These are phyloP conservation scores for Marronus borbonicus DNA, from an alignment of 2,888 invertebrate genomes.

Conservation along the genomic window DNA sequence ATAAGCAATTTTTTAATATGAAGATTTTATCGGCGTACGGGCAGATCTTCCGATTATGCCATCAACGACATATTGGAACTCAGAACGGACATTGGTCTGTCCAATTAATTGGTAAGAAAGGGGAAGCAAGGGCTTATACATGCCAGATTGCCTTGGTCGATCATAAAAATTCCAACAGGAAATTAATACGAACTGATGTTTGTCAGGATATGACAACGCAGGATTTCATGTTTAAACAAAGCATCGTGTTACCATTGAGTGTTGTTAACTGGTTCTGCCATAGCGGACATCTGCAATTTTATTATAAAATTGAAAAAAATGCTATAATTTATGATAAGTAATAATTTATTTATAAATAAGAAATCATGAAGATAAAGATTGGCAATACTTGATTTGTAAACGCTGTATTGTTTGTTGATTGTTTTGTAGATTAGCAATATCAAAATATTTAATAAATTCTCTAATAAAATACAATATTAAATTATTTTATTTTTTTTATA, in stretches of 20 bases:
- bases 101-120: constrained; percentile 60
- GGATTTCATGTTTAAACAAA: constrained; percentile 62
- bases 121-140: constrained; percentile 59
- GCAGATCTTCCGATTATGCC: constrained; percentile 61
- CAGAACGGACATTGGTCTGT: constrained; percentile 63
- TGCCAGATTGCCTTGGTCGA: constrained; percentile 63
- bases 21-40: constrained; percentile 59
- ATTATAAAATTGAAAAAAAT: constrained; percentile 50
- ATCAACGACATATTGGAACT: constrained; percentile 56
- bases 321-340: not conserved
- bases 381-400: no score
- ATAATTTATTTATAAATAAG: no score
- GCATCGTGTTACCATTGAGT: constrained; percentile 62
- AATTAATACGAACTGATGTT: constrained; percentile 62
- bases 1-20: constrained; percentile 57
- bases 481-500: no score
- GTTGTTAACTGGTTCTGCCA: constrained; percentile 61
- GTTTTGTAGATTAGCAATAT: no score
- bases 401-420: no score
- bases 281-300: constrained; percentile 59
- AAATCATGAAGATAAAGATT: no score
- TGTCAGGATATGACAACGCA: constrained; percentile 61
- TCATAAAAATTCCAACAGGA: constrained; percentile 60
- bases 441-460: no score
- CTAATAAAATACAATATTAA: no score